Evolutionary conservation across 2,797 vertebrate species (phyloP).

Genomic region (Caiman crocodilus): DNA sequence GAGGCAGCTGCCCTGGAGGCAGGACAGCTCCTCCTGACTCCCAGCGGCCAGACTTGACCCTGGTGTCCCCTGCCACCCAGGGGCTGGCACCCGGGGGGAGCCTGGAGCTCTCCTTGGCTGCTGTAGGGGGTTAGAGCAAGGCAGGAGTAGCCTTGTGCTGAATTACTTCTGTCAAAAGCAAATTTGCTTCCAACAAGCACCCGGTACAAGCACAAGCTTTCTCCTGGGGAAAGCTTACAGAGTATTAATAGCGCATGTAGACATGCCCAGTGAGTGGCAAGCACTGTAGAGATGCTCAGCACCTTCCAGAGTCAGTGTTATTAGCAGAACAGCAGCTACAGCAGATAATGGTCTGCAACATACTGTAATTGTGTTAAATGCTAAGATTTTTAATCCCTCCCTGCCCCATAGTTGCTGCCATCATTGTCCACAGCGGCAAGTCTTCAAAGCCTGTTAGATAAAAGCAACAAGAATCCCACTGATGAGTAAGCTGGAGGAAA

Average conservation of each 20-base stretch:
- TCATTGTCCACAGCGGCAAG: background rate
- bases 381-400: background rate
- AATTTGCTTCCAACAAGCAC: too few relatives aligned
- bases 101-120: background rate
- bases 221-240: too few relatives aligned
- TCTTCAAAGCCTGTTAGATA: conserved; percentile 18
- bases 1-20: too few relatives aligned
- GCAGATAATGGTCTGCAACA: background rate
- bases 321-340: background rate
- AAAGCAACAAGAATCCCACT: conserved; percentile 12
- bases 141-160: too few relatives aligned
- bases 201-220: too few relatives aligned
- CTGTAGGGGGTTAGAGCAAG: background rate
- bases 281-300: background rate
- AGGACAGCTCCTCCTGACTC: too few relatives aligned
- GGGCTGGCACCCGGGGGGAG: too few relatives aligned
- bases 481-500: background rate
- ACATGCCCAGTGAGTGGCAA: too few relatives aligned
- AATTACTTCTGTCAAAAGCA: too few relatives aligned
- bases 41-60: too few relatives aligned
- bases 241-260: too few relatives aligned
- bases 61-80: too few relatives aligned
- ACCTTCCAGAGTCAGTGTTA: fast-evolving
- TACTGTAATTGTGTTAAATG: background rate
- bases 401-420: background rate